Base-by-base conservation (phyloP, 2,113 vertebrate genomes). In the Chunga burmeisteri region DNA sequence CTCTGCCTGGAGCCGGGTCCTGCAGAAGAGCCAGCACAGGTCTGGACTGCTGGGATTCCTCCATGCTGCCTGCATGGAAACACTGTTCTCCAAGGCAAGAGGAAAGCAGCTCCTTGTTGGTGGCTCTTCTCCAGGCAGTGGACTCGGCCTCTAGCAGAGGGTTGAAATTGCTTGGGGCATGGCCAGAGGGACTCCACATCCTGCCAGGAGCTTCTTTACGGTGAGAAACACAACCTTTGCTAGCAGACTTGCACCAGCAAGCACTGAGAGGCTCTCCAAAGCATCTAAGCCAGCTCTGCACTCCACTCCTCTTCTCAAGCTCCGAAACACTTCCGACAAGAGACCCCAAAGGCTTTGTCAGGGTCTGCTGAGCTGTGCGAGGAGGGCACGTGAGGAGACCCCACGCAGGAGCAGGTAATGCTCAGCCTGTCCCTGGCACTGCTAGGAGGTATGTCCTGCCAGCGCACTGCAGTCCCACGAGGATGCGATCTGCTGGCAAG, bases 381-480 rank as follows among this genome's bases (percentile, higher is more conserved):
- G 53, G 47, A 40, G 32, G 16, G 56, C 18, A 8, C 0, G 0
- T 22, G 80, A 36, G 25, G 38, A 61, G 12, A 6, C 22, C 3
- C 9, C 3, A 0, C 30, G 44, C 21, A 53, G 87, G 59, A 75
- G 44, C 83, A 71, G 83, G 86, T 80, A 30, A 40, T 4, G 38
- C 50, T 91, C 50, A 74, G 71, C 55, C 55, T 36, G 38, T 66
- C 55, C 18, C 30, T 68, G 66, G 53, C 80, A 46, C 8, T 1
- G 10, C 53, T 49, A 5, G 36, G 34, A 61, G 22, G 17, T 52
- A 8, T 40, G 78, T 95, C 42, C 59, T 61, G 73, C 53, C 79
- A 52, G 70, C 0, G 0, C 19, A 0, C 30, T 11, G 13, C 2
- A 2, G 16, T 53, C 81, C 84, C 62, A 34, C 0, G 0, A 38